Base-by-base conservation (phyloP, 2,113 vertebrate genomes). In the Lichenostomus cassidix region DNA sequence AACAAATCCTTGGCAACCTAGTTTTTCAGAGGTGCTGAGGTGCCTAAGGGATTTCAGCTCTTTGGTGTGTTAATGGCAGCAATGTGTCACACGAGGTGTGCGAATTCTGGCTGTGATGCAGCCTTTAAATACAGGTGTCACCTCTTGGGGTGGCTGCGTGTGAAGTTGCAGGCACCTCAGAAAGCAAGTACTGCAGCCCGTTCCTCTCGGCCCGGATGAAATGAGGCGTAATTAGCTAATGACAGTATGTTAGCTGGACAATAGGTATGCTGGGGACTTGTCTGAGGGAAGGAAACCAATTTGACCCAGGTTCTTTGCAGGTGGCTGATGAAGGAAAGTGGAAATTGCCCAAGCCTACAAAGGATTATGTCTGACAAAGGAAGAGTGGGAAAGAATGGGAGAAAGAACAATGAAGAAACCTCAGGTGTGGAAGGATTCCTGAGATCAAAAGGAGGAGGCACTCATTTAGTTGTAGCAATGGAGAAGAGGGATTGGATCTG, bases 311-410 rank as follows among this genome's bases (percentile, higher is more conserved):
- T 73, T 83, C 56, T 79, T 53, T 56, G 83, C 89, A 95, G 87
- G 69, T 81, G 92, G 77, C 44, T 68, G 58, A 83, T 49, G 74
- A 94, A 91, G 80, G 86, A 74, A 91, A 84, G 67, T 95, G 91
- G 83, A 92, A 94, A 82, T 78, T 60, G 63, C 76, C 39, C 24
- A 44, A 42, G 60, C 25, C 46, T 74, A 60, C 35, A 41, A 90
- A 90, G 68, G 56, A 42, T 73, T 92, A 29, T 80, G 76, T 23
- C 14, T 67, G 76, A 90, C 71, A 94, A 93, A 92, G 74, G 87
- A 74, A 89, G 52, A 53, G 49, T 49, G 44, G 58, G 22, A 89
- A 93, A 91, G 77, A 96, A 94, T 67, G 62, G 76, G 49, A 65
- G 47, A 90, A 77, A 65, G 47, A 92, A 92, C 76, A 92, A 91